phyloP scores from a whole-genome alignment of 2,797 vertebrate species.

The Spinus olivaceus region DNA sequence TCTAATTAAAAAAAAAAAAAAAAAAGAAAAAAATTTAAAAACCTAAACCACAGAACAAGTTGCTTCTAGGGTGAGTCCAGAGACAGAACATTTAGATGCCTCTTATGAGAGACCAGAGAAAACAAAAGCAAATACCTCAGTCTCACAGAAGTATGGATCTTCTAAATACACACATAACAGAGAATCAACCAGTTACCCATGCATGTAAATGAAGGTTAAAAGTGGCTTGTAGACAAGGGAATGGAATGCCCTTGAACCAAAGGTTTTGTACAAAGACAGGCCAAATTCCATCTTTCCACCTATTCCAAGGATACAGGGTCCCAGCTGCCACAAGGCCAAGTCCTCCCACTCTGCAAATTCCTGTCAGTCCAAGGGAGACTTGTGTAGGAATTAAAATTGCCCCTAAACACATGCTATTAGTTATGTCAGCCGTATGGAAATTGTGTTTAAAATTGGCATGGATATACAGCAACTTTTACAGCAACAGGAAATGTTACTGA shows the following conservation, averaged over 20 bases:
- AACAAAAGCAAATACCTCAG: neutral
- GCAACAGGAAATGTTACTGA: slow-evolving; percentile 40
- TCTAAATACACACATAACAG: neutral
- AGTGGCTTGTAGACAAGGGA: neutral
- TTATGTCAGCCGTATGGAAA: slow-evolving; percentile 2
- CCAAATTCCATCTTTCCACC: neutral
- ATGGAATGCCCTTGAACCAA: neutral
- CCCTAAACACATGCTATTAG: neutral
- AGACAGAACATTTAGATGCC: neutral
- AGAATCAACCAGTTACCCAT: neutral
- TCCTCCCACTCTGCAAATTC: neutral
- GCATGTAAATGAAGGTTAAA: neutral
- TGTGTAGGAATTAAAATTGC: neutral
- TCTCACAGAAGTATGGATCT: neutral
- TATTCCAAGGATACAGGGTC: neutral
- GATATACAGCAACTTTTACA: slow-evolving; percentile 8
- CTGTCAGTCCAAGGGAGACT: neutral
- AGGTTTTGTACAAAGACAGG: neutral
- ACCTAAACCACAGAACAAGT: neutral
- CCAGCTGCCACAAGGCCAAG: neutral
- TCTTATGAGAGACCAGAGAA: neutral
- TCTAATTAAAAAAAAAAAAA: neutral
- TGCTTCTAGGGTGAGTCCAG: neutral
- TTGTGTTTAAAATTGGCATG: slow-evolving; percentile 23
- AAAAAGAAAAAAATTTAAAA: neutral